Percentiles rank a stretch among this genome's conserved stretches.
Evolutionary conservation across 2,888 invertebrate genomes (phyloP).

Genomic region (Augochlorella aurata): DNA sequence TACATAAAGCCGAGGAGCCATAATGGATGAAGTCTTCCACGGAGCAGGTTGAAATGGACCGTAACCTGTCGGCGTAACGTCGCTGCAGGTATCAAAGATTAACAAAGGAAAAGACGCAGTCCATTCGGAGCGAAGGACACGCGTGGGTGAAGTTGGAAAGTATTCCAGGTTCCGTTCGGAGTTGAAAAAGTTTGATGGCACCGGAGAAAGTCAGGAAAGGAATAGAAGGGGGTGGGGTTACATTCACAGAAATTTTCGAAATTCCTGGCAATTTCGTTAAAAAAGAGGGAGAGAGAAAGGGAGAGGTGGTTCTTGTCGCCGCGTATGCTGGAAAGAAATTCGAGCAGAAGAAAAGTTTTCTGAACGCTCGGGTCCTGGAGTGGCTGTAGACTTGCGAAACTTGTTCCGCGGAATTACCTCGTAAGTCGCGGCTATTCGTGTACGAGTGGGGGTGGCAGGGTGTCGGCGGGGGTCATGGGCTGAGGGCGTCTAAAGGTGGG

Average conservation of each 20-base stretch:
- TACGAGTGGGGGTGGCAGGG: background rate
- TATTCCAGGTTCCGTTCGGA: slow-evolving; percentile 1
- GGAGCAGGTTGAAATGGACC: background rate
- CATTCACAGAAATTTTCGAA: slow-evolving; percentile 51
- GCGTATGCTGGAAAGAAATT: slow-evolving; percentile 54
- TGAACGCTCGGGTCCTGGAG: slow-evolving; percentile 58
- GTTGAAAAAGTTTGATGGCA: slow-evolving; percentile 8
- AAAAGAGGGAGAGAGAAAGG: background rate
- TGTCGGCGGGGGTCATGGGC: background rate
- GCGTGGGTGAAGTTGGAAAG: background rate
- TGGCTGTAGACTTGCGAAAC: slow-evolving; percentile 65
- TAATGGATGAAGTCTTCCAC: background rate
- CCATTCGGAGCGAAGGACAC: background rate
- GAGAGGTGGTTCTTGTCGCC: slow-evolving; percentile 19
- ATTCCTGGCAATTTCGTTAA: slow-evolving; percentile 49
- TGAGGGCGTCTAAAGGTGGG: background rate
- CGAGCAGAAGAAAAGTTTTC: slow-evolving; percentile 57
- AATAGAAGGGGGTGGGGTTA: background rate
- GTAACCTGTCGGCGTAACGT: background rate
- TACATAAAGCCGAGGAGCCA: background rate
- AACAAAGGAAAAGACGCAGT: slow-evolving; percentile 8
- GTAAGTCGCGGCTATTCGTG: slow-evolving; percentile 60
- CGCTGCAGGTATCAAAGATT: slow-evolving; percentile 11
- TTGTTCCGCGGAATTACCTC: slow-evolving; percentile 67
- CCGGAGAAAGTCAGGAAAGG: background rate